These are phyloP conservation scores for Lasioglossum oenotherae DNA, from an alignment of 2,888 invertebrate genomes.

Conservation along the genomic window DNA sequence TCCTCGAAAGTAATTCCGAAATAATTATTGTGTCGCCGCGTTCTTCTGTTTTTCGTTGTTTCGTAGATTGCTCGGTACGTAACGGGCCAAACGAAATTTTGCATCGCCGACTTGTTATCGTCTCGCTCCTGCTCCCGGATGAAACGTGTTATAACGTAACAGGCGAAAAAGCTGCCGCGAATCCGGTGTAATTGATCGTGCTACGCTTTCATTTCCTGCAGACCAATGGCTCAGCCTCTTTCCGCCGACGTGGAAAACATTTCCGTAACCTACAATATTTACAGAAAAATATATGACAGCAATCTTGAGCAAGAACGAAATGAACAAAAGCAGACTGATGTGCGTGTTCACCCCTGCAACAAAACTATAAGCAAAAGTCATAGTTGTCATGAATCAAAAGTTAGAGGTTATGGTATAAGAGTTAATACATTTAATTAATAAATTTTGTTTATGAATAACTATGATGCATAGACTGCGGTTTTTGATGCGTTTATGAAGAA, in stretches of 20 bases:
- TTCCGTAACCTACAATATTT: background rate
- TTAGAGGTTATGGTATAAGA: background rate
- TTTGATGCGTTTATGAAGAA: no score
- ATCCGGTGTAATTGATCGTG: background rate
- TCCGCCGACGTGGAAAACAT: background rate
- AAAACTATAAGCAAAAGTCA: background rate
- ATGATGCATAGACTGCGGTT: no score
- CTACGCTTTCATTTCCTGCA: background rate
- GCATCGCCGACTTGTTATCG: background rate
- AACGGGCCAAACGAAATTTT: background rate
- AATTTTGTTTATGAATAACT: no score
- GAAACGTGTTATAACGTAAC: background rate
- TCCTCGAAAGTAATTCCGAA: constrained; percentile 15
- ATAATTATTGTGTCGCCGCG: constrained; percentile 5
- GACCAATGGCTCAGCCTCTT: background rate
- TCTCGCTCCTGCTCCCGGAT: background rate
- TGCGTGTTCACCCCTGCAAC: no score
- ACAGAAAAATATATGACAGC: background rate
- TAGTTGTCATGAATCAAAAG: background rate
- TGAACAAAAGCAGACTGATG: background rate
- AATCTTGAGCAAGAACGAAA: background rate
- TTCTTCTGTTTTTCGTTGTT: background rate
- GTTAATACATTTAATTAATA: no score
- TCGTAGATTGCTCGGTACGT: background rate
- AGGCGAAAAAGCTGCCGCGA: background rate